A percentile compares a stretch with the other conserved stretches of the same genome.
These are phyloP conservation scores for Petromus typicus DNA, from an alignment of 2,113 vertebrate species.

Conservation along the genomic window DNA sequence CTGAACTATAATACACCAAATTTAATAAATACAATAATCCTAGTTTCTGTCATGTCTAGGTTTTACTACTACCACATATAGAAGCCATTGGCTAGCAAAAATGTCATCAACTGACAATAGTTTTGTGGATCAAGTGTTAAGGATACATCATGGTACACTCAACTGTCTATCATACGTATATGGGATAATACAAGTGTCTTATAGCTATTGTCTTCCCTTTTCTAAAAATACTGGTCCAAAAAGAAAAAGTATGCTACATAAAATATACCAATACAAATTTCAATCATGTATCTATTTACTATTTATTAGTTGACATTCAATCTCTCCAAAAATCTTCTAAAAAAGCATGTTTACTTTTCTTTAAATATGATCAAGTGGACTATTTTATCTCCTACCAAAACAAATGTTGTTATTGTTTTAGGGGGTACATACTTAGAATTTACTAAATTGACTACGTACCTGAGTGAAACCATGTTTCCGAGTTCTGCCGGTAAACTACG, in stretches of 20 bases:
- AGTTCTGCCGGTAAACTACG: constrained; percentile 99
- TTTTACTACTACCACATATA: constrained; percentile 13
- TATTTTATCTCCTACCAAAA: constrained; percentile 36
- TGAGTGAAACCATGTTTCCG: constrained; percentile 99
- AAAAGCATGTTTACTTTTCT: constrained; percentile 5
- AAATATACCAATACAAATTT: constrained; percentile 40
- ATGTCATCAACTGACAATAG: neutral
- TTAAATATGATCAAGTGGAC: neutral
- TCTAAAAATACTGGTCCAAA: constrained; percentile 14
- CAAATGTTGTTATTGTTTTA: neutral
- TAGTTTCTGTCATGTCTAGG: constrained; percentile 22
- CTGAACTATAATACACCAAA: neutral
- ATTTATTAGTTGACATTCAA: constrained; percentile 24
- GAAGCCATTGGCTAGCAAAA: neutral
- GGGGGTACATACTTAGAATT: neutral
- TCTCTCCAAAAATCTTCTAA: neutral
- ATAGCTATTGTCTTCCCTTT: neutral
- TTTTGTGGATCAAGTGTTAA: neutral
- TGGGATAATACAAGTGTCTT: neutral
- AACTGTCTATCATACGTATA: neutral
- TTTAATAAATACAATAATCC: neutral
- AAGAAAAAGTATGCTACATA: constrained; percentile 11
- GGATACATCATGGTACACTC: neutral
- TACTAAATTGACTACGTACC: constrained; percentile 84
- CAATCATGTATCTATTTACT: neutral